Percentiles rank a stretch among this genome's conserved stretches.
Conservation (phyloP, 2,888 invertebrate species). For the Hypselothyrea guttata region DNA sequence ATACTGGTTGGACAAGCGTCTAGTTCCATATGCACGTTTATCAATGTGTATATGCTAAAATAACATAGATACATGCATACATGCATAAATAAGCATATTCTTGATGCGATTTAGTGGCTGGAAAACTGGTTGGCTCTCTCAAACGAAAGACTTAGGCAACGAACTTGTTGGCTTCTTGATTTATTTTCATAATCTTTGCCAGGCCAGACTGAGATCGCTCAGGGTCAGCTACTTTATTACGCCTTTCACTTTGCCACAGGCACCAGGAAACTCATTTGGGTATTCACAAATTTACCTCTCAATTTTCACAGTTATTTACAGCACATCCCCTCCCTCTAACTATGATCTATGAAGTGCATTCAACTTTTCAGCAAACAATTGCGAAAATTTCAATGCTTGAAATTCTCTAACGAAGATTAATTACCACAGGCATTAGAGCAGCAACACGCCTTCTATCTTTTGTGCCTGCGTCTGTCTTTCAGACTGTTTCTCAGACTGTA, state of each 20-base stretch:
- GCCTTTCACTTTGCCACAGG: constrained; percentile 59
- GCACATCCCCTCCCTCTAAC: background rate
- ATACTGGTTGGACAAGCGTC: constrained; percentile 41
- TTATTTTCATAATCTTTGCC: constrained; percentile 31
- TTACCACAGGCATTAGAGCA: constrained; percentile 31
- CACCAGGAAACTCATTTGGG: constrained; percentile 56
- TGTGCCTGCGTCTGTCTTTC: background rate
- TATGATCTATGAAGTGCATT: constrained; percentile 72
- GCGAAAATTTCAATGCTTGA: constrained; percentile 23
- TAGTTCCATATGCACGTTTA: constrained; percentile 52
- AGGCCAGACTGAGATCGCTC: constrained; percentile 33
- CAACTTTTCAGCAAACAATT: constrained; percentile 53
- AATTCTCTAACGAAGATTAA: constrained; percentile 57
- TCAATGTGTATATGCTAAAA: constrained; percentile 17
- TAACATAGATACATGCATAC: too few species aligned
- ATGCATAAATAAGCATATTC: too few species aligned
- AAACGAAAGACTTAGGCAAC: constrained; percentile 60
- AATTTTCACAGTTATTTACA: constrained; percentile 18
- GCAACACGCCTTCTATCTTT: constrained; percentile 19
- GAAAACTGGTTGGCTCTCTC: constrained; percentile 39
- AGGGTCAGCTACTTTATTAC: constrained; percentile 55
- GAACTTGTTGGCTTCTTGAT: constrained; percentile 63
- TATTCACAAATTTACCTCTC: constrained; percentile 9
- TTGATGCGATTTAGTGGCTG: constrained; percentile 10
- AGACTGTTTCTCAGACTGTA: background rate